A percentile compares a stretch with the other conserved stretches of the same genome.
These are phyloP conservation scores for Eristalis intricaria DNA, from an alignment of 2,888 invertebrate species.

Conservation along the genomic window DNA sequence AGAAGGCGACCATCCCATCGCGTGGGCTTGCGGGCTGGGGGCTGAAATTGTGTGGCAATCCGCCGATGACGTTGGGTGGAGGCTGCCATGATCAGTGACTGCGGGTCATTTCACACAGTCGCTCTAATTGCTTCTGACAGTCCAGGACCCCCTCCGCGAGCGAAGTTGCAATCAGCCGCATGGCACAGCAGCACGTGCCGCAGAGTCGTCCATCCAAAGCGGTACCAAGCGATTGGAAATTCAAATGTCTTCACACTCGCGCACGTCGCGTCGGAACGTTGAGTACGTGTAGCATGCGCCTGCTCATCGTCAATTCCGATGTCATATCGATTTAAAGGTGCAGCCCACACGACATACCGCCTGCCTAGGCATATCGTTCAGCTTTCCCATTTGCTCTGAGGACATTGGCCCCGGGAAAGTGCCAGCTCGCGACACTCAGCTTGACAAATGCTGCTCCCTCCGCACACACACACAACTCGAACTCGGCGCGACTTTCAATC, in stretches of 20 bases:
- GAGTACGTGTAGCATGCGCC: not conserved
- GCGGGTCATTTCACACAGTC: too few species aligned
- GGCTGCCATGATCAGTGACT: too few species aligned
- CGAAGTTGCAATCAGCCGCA: not conserved
- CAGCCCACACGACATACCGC: not conserved
- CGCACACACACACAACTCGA: not conserved
- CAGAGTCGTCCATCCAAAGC: not conserved
- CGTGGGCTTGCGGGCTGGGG: not conserved
- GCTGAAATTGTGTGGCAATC: not conserved
- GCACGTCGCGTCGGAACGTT: not conserved
- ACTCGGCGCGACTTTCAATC: constrained; percentile 8
- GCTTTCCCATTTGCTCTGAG: not conserved
- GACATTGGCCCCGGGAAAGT: not conserved
- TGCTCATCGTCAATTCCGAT: not conserved
- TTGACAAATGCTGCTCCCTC: not conserved
- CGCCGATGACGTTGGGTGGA: not conserved
- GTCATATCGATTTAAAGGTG: not conserved
- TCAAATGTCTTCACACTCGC: not conserved
- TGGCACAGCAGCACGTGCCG: not conserved
- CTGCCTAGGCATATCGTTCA: not conserved
- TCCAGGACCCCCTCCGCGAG: not conserved
- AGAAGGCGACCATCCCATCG: not conserved
- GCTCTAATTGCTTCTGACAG: not conserved
- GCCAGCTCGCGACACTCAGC: not conserved
- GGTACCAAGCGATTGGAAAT: not conserved